Percentiles rank a stretch among this genome's conserved stretches.
Evolutionary conservation across 2,797 vertebrate species (phyloP).

Genomic region (Euthynnus affinis): DNA sequence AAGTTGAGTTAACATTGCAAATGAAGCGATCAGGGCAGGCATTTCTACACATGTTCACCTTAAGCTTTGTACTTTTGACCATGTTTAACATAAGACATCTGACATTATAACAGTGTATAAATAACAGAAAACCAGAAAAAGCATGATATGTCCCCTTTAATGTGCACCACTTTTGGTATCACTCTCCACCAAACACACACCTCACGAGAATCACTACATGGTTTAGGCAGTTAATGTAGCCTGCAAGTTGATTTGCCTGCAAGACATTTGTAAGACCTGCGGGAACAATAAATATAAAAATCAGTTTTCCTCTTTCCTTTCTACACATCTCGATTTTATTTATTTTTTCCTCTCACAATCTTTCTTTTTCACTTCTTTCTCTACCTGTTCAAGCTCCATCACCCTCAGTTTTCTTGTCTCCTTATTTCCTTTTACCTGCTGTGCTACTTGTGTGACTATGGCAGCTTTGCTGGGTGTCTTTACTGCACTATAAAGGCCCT

Average conservation of each 20-base stretch:
- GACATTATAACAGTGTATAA: too few relatives aligned
- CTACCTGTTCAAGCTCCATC: neutral
- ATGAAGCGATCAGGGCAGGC: too few relatives aligned
- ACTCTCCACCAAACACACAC: neutral
- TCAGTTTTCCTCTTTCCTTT: neutral
- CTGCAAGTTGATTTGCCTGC: neutral
- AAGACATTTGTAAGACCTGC: neutral
- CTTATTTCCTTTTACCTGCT: slow-evolving; percentile 16
- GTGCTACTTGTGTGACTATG: slow-evolving; percentile 3
- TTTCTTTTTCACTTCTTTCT: neutral
- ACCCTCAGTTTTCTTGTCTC: neutral
- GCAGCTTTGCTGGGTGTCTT: slow-evolving; percentile 28
- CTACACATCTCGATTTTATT: neutral
- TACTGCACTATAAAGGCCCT: slow-evolving; percentile 42
- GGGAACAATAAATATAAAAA: neutral
- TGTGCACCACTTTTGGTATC: neutral
- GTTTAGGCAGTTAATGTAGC: neutral
- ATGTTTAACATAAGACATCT: too few relatives aligned
- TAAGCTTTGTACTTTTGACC: too few relatives aligned
- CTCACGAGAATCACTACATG: neutral
- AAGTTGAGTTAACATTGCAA: too few relatives aligned
- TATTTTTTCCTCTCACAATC: neutral
- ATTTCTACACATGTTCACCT: too few relatives aligned
- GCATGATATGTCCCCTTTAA: too few relatives aligned
- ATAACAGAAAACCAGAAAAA: too few relatives aligned